Conservation (phyloP, 1,140 invertebrate genomes). For the Eupristina koningsbergeri region DNA sequence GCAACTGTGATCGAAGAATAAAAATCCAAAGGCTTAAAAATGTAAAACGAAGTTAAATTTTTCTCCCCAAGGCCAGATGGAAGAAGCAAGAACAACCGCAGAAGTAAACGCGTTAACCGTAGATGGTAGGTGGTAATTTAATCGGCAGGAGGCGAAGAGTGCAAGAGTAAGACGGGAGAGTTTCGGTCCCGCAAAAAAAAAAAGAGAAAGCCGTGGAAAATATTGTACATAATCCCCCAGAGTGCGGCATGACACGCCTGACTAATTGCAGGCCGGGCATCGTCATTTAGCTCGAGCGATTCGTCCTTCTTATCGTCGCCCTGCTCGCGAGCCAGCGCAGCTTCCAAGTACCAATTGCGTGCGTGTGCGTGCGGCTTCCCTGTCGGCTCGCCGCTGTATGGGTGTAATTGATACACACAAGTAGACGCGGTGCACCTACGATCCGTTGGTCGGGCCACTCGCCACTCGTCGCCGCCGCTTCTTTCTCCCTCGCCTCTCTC, state of each 20-base stretch:
- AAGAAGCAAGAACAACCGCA: not conserved
- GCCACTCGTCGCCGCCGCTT: not conserved
- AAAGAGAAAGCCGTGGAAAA: not conserved
- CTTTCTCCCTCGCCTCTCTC: not conserved
- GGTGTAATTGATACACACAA: conserved; percentile 66
- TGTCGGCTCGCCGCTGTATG: conserved; percentile 4
- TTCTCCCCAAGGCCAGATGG: not conserved
- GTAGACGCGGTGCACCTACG: conserved; percentile 59
- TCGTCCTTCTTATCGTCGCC: conserved; percentile 52
- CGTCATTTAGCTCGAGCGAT: conserved; percentile 17
- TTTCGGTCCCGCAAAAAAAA: too few species aligned
- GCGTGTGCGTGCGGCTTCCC: not conserved
- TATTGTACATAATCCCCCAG: not conserved
- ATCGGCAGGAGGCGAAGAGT: not conserved
- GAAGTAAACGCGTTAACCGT: not conserved
- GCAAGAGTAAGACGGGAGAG: not conserved
- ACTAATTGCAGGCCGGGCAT: conserved; percentile 39
- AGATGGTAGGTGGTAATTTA: not conserved
- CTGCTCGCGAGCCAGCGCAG: conserved; percentile 14
- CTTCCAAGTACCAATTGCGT: not conserved
- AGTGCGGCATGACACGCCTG: conserved; percentile 15
- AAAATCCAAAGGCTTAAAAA: not conserved
- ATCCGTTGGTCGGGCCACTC: conserved; percentile 58
- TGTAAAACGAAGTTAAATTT: not conserved
- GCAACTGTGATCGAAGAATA: not conserved